Conservation (phyloP, 2,888 invertebrate species). For the Erebia aethiops region DNA sequence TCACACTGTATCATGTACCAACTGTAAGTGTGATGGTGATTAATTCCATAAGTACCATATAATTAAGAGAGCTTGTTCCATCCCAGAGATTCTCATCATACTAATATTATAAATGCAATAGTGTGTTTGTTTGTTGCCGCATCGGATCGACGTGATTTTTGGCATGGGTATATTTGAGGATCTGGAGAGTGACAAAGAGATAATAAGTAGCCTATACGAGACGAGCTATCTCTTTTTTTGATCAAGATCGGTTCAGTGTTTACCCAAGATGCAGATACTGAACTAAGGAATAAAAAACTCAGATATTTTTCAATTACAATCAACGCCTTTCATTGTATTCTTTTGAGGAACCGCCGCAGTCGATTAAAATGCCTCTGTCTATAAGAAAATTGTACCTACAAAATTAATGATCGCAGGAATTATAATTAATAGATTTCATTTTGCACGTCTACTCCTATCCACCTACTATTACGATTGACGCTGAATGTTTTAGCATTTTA, state of each 20-base stretch:
- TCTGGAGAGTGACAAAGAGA: too few relatives aligned
- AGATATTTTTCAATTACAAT: background rate
- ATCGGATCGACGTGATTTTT: too few relatives aligned
- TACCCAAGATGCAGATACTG: too few relatives aligned
- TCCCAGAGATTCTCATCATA: too few relatives aligned
- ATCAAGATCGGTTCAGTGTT: too few relatives aligned
- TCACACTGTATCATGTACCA: conserved; percentile 20
- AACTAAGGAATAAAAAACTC: background rate
- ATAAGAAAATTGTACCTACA: background rate
- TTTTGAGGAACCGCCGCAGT: background rate
- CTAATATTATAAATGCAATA: too few relatives aligned
- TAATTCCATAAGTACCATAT: conserved; percentile 1
- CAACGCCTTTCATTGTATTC: background rate
- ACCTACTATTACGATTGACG: background rate
- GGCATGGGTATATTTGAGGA: too few relatives aligned
- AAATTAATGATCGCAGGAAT: conserved; percentile 1
- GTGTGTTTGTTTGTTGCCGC: too few relatives aligned
- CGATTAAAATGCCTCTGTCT: background rate
- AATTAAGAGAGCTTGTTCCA: too few relatives aligned
- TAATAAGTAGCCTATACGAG: too few relatives aligned
- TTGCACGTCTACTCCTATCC: background rate
- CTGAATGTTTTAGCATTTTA: conserved; percentile 12
- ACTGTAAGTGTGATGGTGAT: conserved; percentile 14
- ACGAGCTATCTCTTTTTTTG: too few relatives aligned
- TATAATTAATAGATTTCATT: conserved; percentile 17